Base-by-base conservation (phyloP, 2,113 vertebrate genomes). In the Mustela nigripes region DNA sequence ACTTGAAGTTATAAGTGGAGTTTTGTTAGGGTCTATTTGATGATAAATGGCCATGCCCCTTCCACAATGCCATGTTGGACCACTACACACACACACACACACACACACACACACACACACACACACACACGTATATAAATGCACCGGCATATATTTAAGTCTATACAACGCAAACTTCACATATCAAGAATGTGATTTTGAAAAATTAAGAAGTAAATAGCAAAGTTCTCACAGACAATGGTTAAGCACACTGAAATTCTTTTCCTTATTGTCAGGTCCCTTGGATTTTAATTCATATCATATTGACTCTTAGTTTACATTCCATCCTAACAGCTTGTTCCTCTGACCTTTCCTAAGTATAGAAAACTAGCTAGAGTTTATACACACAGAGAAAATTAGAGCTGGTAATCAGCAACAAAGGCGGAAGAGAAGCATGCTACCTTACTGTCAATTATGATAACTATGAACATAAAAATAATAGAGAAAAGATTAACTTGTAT, bases 191-290 rank as follows among this genome's bases (percentile, higher is more conserved):
- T 22, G 42, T 62, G 33, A 62, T 50, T 73, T 97, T 76, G 5
- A 87, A 92, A 95, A 93, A 42, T 78, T 45, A 71, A 78, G 12
- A 79, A 73, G 21, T 21, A 90, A 76, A 80, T 58, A 91, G 36
- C 22, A 56, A 90, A 85, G 8, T 0, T 19, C 14, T 96, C 50
- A 79, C 10, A 93, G 73, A 60, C 1, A 76, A 63, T 5, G 11
- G 28, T 31, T 65, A 76, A 67, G 18, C 2, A 81, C 24, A 84
- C 8, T 42, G 48, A 86, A 88, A 10, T 12, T 88, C 3, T 24
- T 53, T 65, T 42, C 5, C 18, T 69, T 60, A 73, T 2, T 22
- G 2, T 48, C 7, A 45, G 11, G 1, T 60, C 42, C 28, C 65
- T 93, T 92, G 31, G 18, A 8, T 56, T 15, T 91, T 56, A 71